Conservation (phyloP, 2,888 invertebrate genomes). For the Cryptocephalus moraei region DNA sequence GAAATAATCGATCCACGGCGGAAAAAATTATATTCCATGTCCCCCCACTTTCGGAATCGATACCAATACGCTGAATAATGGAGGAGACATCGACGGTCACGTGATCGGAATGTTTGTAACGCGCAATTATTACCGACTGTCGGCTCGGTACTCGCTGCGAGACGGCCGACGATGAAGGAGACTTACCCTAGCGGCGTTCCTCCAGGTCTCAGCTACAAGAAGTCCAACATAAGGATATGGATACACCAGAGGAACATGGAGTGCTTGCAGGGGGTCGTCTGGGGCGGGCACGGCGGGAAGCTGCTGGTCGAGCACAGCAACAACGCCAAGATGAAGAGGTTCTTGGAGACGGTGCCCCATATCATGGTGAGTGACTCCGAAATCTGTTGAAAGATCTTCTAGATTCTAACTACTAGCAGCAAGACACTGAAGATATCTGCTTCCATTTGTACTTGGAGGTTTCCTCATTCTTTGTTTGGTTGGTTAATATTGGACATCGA, state of each 20-base stretch:
- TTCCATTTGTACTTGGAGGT: no score
- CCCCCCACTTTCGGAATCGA: constrained; percentile 19
- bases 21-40: not conserved
- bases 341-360: constrained; percentile 87
- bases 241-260: constrained; percentile 85
- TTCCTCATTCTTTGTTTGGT: no score
- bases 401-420: no score
- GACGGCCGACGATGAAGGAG: constrained; percentile 1
- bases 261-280: constrained; percentile 76
- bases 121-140: no score
- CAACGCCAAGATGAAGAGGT: constrained; percentile 71
- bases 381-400: no score
- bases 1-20: no score
- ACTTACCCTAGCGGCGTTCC: not conserved
- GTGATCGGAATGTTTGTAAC: constrained; percentile 22
- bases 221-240: constrained; percentile 88
- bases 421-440: no score
- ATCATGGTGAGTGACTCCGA: constrained; percentile 63
- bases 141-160: no score
- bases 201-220: constrained; percentile 50
- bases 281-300: constrained; percentile 82
- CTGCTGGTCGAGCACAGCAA: constrained; percentile 76
- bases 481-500: no score
- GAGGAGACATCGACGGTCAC: constrained; percentile 25
- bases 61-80: constrained; percentile 33